phyloP scores from a whole-genome alignment of 2,888 invertebrate species.

The Gerris lacustris region DNA sequence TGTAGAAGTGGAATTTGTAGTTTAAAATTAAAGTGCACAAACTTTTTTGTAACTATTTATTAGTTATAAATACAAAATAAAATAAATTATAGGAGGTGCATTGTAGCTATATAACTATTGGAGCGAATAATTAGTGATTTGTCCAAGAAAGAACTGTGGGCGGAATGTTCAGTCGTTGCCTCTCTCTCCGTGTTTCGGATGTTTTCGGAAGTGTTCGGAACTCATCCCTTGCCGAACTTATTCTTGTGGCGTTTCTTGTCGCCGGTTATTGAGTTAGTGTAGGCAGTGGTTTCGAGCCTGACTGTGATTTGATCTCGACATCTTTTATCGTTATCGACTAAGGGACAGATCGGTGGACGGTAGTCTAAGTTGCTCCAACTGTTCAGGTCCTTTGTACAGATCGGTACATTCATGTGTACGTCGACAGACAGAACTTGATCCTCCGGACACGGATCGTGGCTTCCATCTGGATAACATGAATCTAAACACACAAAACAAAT shows the following conservation, averaged over 20 bases:
- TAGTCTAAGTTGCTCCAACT: slow-evolving; percentile 10
- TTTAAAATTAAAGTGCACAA: too few relatives aligned
- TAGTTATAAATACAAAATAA: too few relatives aligned
- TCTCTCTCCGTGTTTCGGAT: too few relatives aligned
- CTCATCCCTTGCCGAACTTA: not conserved
- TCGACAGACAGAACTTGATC: slow-evolving; percentile 16
- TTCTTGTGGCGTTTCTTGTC: not conserved
- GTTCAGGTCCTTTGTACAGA: slow-evolving; percentile 14
- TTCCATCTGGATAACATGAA: slow-evolving; percentile 20
- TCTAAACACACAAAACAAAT: not conserved
- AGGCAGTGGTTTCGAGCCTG: not conserved
- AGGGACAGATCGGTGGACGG: slow-evolving; percentile 11
- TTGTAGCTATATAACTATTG: too few relatives aligned
- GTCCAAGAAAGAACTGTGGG: too few relatives aligned
- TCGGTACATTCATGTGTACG: slow-evolving; percentile 8
- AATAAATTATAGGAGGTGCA: too few relatives aligned
- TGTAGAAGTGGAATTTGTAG: too few relatives aligned
- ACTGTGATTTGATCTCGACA: slow-evolving; percentile 7
- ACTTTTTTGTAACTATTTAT: too few relatives aligned
- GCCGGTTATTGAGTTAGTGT: not conserved
- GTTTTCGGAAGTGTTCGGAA: too few relatives aligned
- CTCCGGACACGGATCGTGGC: slow-evolving; percentile 17
- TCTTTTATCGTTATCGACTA: slow-evolving; percentile 17
- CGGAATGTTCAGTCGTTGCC: too few relatives aligned
- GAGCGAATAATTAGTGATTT: too few relatives aligned